Percentiles rank a stretch among this genome's conserved stretches.
These are phyloP conservation scores for Agelastica alni DNA, from an alignment of 2,888 invertebrate species.

Conservation along the genomic window DNA sequence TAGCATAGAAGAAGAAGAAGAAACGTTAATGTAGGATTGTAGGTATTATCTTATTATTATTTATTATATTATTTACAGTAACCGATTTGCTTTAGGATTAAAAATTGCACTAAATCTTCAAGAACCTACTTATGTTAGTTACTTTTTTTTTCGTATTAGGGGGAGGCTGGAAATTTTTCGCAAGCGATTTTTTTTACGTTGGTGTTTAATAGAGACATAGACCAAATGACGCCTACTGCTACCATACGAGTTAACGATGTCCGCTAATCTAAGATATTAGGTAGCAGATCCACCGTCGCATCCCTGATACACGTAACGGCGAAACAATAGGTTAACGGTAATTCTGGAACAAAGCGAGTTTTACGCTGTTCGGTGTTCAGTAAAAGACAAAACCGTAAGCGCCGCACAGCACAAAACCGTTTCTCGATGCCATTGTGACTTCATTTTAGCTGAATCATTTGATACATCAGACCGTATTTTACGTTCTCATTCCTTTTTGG, in stretches of 20 bases:
- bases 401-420: conserved; percentile 16
- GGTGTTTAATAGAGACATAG: too few relatives aligned
- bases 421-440: conserved; percentile 20
- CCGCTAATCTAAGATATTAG: conserved; percentile 27
- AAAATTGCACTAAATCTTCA: too few relatives aligned
- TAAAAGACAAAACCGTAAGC: conserved; percentile 19
- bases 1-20: too few relatives aligned
- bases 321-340: conserved; percentile 29
- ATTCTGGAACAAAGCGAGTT: conserved; percentile 28
- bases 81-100: too few relatives aligned
- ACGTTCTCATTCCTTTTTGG: conserved; percentile 8
- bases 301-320: conserved; percentile 25
- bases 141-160: too few relatives aligned
- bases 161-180: too few relatives aligned
- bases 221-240: neutral
- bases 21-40: too few relatives aligned
- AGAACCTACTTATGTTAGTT: too few relatives aligned
- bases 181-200: too few relatives aligned
- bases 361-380: conserved; percentile 19
- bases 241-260: conserved; percentile 10
- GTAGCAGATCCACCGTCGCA: conserved; percentile 23
- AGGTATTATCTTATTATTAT: too few relatives aligned
- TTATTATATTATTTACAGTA: too few relatives aligned
- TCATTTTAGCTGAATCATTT: conserved; percentile 23
- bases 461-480: conserved; percentile 20